A percentile compares a stretch with the other conserved stretches of the same genome.
Conservation (phyloP, 2,113 vertebrate species). For the Martes martes region DNA sequence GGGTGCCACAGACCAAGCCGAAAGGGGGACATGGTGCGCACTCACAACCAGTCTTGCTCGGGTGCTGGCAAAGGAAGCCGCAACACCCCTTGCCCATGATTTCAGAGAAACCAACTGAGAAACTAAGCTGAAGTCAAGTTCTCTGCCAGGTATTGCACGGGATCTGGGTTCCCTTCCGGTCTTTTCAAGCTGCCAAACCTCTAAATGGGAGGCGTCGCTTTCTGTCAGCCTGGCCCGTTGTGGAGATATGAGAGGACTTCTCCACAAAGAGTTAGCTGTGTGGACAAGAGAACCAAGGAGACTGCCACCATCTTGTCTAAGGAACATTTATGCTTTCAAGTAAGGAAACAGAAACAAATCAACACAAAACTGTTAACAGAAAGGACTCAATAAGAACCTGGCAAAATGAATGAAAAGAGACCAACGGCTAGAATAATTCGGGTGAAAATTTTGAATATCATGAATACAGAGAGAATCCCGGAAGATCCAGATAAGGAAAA, state of each 20-base stretch:
- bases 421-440: neutral
- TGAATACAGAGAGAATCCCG: neutral
- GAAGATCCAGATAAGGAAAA: neutral
- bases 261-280: neutral
- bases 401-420: slow-evolving; percentile 3
- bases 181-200: neutral
- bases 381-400: neutral
- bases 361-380: neutral
- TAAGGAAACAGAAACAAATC: neutral
- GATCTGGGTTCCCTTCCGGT: neutral
- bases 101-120: neutral
- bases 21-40: neutral
- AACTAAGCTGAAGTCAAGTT: neutral
- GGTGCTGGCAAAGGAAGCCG: neutral
- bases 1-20: neutral
- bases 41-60: neutral
- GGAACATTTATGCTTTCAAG: neutral
- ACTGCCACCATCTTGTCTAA: neutral
- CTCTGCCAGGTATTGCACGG: neutral
- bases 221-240: neutral
- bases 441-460: neutral
- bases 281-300: neutral
- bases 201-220: neutral
- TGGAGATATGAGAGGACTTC: neutral
- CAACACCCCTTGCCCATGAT: neutral